phyloP scores from a whole-genome alignment of 2,888 invertebrate genomes.

The Hydriomena furcata region DNA sequence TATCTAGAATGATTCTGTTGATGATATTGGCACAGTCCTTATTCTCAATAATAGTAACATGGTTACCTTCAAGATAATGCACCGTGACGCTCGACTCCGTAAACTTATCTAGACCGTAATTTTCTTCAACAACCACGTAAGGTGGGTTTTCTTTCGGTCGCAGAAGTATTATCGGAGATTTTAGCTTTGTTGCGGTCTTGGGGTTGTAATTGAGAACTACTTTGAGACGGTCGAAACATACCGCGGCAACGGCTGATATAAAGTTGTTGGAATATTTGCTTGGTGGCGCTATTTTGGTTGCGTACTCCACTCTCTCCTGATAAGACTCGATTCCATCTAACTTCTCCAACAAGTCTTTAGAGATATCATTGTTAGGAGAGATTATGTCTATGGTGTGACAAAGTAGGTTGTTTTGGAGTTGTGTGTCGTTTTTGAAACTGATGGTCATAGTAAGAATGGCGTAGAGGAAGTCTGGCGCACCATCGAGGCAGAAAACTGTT shows the following conservation, averaged over 20 bases:
- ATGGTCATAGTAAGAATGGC: slow-evolving; percentile 77
- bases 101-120: slow-evolving; percentile 85
- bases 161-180: slow-evolving; percentile 84
- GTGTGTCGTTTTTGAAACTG: slow-evolving; percentile 64
- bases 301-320: slow-evolving; percentile 81
- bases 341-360: slow-evolving; percentile 62
- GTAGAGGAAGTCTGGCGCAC: slow-evolving; percentile 88
- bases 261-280: slow-evolving; percentile 65
- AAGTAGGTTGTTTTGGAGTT: slow-evolving; percentile 83
- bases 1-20: slow-evolving; percentile 67
- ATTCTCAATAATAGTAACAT: slow-evolving; percentile 87
- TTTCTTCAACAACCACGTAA: slow-evolving; percentile 81
- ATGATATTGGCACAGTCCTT: slow-evolving; percentile 85
- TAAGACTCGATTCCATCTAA: slow-evolving; percentile 80
- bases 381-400: slow-evolving; percentile 81
- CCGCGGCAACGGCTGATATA: slow-evolving; percentile 46
- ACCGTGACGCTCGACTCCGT: slow-evolving; percentile 83
- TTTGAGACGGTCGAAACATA: slow-evolving; percentile 80
- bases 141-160: slow-evolving; percentile 84
- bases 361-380: slow-evolving; percentile 64
- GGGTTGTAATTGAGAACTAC: slow-evolving; percentile 75
- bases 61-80: slow-evolving; percentile 88
- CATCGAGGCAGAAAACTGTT: slow-evolving; percentile 90
- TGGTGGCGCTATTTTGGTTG: slow-evolving; percentile 66
- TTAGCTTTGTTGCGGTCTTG: slow-evolving; percentile 73